Conservation (phyloP, 2,888 invertebrate genomes). For the Cyaniris semiargus region DNA sequence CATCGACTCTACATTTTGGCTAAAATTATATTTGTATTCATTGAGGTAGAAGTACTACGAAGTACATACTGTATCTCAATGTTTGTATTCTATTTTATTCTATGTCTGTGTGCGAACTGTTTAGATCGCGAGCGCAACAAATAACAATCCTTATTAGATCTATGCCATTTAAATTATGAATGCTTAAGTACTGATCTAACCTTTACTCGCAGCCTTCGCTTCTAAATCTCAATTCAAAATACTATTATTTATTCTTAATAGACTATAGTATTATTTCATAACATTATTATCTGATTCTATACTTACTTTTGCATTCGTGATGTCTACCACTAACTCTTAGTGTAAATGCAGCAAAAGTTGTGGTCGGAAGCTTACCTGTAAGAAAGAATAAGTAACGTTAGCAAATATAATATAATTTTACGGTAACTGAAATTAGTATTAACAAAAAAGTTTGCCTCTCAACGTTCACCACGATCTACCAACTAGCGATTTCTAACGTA, state of each 20-base stretch:
- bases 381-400: constrained; percentile 4
- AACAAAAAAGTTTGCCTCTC: too few relatives aligned
- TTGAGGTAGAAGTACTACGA: too few relatives aligned
- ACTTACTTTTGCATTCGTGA: constrained; percentile 1
- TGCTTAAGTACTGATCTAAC: constrained; percentile 12
- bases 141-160: constrained; percentile 7
- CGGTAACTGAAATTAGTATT: neutral
- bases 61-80: too few relatives aligned
- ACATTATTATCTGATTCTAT: neutral
- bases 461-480: too few relatives aligned
- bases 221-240: constrained; percentile 2
- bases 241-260: neutral
- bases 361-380: constrained; percentile 8
- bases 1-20: too few relatives aligned
- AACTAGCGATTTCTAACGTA: too few relatives aligned
- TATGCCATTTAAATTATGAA: constrained; percentile 26
- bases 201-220: constrained; percentile 25
- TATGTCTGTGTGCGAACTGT: neutral
- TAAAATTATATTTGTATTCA: too few relatives aligned
- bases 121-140: constrained; percentile 14
- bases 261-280: neutral
- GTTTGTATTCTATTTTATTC: neutral
- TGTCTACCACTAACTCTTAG: neutral
- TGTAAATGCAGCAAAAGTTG: neutral
- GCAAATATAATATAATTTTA: neutral